Percentiles rank a stretch among this genome's conserved stretches.
These are phyloP conservation scores for Neopelma chrysocephalum DNA, from an alignment of 2,797 vertebrate species.

Conservation along the genomic window DNA sequence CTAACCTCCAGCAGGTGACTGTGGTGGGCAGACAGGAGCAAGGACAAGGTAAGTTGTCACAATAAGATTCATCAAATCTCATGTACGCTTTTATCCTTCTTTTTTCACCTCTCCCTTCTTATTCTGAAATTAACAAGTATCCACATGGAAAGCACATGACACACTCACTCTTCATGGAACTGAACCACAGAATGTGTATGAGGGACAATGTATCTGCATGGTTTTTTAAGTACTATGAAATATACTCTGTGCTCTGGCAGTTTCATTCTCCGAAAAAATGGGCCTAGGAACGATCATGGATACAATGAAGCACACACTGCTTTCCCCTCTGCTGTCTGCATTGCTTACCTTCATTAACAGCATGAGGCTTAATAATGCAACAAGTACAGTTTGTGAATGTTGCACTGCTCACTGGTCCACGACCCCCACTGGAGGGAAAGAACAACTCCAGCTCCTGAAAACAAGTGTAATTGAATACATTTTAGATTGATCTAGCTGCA, in stretches of 20 bases:
- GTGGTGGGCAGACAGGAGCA: not conserved
- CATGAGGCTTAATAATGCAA: constrained; percentile 93
- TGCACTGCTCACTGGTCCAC: constrained; percentile 86
- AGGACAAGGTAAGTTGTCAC: not conserved
- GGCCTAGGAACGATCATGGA: not conserved
- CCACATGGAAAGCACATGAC: not conserved
- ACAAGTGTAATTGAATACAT: constrained; percentile 43
- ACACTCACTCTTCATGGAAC: not conserved
- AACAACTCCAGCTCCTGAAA: constrained; percentile 92
- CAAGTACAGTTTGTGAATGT: constrained; percentile 85
- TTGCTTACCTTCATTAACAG: constrained; percentile 87
- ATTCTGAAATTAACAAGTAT: not conserved
- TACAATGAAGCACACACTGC: not conserved
- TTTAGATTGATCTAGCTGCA: not conserved
- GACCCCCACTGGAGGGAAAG: constrained; percentile 88
- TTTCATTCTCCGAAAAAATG: not conserved
- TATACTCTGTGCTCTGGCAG: not conserved
- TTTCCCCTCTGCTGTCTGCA: not conserved
- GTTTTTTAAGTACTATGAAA: not conserved
- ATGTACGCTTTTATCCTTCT: not conserved
- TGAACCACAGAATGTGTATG: not conserved
- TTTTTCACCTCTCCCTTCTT: not conserved
- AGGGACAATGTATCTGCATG: not conserved
- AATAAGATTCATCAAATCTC: not conserved
- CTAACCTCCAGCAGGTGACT: not conserved